These are phyloP conservation scores for Zoroaster sp. DNA, from an alignment of 53 echinoderm and acorn worm genomes.

Conservation along the genomic window DNA sequence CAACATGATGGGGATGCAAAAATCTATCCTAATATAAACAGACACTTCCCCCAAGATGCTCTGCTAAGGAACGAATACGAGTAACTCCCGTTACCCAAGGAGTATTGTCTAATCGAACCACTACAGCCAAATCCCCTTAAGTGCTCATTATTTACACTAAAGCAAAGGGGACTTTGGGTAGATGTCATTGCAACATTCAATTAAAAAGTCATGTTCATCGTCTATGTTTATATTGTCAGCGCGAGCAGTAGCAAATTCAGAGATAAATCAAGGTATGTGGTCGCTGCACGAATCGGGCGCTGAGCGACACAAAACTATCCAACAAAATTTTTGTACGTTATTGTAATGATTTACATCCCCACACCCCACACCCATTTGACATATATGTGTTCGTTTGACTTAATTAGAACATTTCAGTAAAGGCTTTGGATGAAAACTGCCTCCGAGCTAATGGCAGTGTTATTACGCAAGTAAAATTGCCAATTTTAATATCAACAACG, in stretches of 20 bases:
- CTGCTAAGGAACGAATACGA: neutral
- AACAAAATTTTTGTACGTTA: neutral
- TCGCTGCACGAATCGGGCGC: neutral
- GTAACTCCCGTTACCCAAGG: neutral
- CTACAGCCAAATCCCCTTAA: conserved; percentile 29
- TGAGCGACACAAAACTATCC: neutral
- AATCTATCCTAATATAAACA: conserved; percentile 22
- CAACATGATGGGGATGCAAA: neutral
- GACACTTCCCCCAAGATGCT: conserved; percentile 21
- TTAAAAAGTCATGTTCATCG: conserved; percentile 5
- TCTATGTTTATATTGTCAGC: neutral
- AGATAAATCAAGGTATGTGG: neutral
- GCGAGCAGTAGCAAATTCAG: neutral
- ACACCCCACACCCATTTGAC: neutral
- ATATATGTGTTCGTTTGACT: neutral
- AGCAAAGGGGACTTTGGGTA: neutral
- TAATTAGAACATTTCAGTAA: neutral
- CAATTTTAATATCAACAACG: no score
- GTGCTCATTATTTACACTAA: conserved; percentile 33
- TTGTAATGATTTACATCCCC: neutral
- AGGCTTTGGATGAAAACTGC: no score
- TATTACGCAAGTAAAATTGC: no score
- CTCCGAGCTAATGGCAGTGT: no score
- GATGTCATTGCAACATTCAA: conserved; percentile 22
- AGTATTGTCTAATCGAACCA: conserved; percentile 1